Base-by-base conservation (phyloP, 2,113 vertebrate genomes). In the Trogon melanurus region DNA sequence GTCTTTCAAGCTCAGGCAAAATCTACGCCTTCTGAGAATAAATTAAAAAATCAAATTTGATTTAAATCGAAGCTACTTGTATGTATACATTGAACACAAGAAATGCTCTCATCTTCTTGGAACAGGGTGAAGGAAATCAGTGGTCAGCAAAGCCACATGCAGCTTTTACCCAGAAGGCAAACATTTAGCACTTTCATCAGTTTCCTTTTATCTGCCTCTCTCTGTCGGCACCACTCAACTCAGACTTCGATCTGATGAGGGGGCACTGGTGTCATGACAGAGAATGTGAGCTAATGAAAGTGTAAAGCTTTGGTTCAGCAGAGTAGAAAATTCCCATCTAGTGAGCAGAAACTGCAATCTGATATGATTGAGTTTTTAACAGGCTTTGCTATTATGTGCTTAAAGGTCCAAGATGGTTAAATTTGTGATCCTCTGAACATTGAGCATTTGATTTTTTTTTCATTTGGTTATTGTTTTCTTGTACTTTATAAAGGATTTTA, bases 241-340 rank as follows among this genome's bases (percentile, higher is more conserved):
- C 58, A 93, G 71, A 14, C 78, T 91, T 92, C 66, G 38, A 88
- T 94, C 95, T 97, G 91, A 95, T 96, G 98, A 97, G 97, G 97
- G 96, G 97, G 96, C 98, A 97, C 96, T 95, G 91, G 98, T 98
- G 97, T 98, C 93, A 97, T 97, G 98, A 98, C 97, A 94, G 96
- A 98, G 97, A 98, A 98, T 98, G 97, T 97, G 98, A 98, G 97
- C 98, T 98, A 98, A 99, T 98, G 98, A 98, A 98, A 98, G 97
- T 98, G 97, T 97, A 98, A 98, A 97, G 97, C 97, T 98, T 97
- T 97, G 95, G 97, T 97, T 98, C 97, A 98, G 92, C 96, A 97
- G 97, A 98, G 98, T 97, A 98, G 98, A 98, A 98, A 98, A 98
- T 98, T 98, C 97, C 97, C 98, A 98, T 98, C 98, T 95, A 98